phyloP scores from a whole-genome alignment of 1,140 invertebrate genomes.

The Marisa cornuarietis region DNA sequence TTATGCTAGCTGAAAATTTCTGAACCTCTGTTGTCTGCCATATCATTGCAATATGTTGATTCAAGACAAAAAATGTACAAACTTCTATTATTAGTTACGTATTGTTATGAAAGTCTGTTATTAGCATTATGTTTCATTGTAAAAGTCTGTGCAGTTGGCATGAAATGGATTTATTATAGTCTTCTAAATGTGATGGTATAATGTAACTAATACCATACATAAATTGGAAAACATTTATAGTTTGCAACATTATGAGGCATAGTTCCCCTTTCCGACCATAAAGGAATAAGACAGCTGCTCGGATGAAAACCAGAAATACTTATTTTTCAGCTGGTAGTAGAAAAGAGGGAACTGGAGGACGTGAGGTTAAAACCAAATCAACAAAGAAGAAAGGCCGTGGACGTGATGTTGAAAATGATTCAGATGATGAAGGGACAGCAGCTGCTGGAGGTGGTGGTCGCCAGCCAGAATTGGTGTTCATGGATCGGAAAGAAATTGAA shows the following conservation, averaged over 20 bases:
- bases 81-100: too few relatives aligned
- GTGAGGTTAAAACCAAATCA: constrained; percentile 95
- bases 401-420: constrained; percentile 63
- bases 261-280: background rate
- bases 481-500: constrained; percentile 77
- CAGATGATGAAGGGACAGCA: constrained; percentile 60
- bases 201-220: too few relatives aligned
- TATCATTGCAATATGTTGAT: too few relatives aligned
- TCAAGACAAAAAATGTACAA: too few relatives aligned
- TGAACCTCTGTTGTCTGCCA: too few relatives aligned
- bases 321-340: constrained; percentile 15
- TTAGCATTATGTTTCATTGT: too few relatives aligned
- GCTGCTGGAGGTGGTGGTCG: constrained; percentile 64
- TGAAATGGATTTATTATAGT: too few relatives aligned
- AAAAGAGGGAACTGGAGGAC: constrained; percentile 85
- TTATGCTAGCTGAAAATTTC: too few relatives aligned
- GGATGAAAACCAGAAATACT: background rate
- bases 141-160: too few relatives aligned
- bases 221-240: too few relatives aligned
- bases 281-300: background rate
- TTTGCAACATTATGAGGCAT: background rate
- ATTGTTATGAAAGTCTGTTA: too few relatives aligned
- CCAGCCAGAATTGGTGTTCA: constrained; percentile 72
- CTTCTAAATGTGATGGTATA: too few relatives aligned
- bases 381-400: constrained; percentile 80